These are phyloP conservation scores for Eilema sororculum DNA, from an alignment of 2,888 invertebrate genomes.

Conservation along the genomic window DNA sequence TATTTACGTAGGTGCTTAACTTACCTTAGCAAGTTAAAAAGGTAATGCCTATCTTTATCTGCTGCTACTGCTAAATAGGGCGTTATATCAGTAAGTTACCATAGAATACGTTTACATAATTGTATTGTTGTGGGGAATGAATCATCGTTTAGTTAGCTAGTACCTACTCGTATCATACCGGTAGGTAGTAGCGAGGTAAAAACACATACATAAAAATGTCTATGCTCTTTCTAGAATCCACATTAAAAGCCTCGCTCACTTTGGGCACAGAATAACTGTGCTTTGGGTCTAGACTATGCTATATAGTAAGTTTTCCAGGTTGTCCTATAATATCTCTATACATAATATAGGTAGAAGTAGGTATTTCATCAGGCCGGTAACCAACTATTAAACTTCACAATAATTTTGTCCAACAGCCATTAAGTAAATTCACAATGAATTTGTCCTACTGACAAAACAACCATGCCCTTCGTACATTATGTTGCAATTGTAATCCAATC, in stretches of 20 bases:
- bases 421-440: not conserved
- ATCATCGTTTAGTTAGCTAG: not conserved
- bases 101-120: not conserved
- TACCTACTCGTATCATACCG: not conserved
- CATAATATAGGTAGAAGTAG: too few relatives aligned
- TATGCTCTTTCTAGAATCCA: not conserved
- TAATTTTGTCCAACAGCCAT: not conserved
- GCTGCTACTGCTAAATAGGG: not conserved
- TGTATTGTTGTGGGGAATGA: not conserved
- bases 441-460: not conserved
- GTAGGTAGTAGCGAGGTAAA: not conserved
- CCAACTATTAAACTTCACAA: not conserved
- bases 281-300: not conserved
- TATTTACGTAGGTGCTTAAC: too few relatives aligned
- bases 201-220: not conserved
- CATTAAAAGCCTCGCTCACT: too few relatives aligned
- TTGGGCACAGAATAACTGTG: too few relatives aligned
- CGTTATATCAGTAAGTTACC: not conserved
- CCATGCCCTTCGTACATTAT: not conserved
- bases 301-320: too few relatives aligned
- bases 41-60: not conserved
- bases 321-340: not conserved
- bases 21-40: not conserved
- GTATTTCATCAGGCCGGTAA: too few relatives aligned
- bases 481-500: slow-evolving; percentile 9